These are phyloP conservation scores for Brachycybe producta DNA, from an alignment of 2,888 invertebrate genomes.

Conservation along the genomic window DNA sequence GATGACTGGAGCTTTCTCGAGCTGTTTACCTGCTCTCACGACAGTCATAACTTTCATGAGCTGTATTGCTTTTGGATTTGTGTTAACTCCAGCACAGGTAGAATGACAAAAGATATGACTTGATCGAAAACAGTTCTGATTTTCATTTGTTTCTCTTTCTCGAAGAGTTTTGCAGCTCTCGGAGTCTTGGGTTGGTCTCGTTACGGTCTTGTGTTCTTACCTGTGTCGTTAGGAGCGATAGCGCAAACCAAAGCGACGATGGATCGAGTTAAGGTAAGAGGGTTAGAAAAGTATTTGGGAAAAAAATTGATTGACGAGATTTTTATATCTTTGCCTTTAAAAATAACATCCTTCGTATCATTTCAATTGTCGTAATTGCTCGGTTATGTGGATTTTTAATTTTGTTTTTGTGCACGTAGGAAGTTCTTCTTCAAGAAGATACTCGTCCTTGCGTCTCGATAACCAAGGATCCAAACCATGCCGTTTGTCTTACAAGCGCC, in stretches of 20 bases:
- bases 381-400: conserved; percentile 14
- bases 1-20: conserved; percentile 5
- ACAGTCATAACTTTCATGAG: conserved; percentile 9
- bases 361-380: neutral
- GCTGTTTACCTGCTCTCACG: conserved; percentile 11
- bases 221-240: conserved; percentile 13
- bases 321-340: too few species aligned
- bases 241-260: conserved; percentile 12
- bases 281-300: neutral
- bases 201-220: conserved; percentile 11
- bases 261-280: conserved; percentile 10
- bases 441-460: conserved; percentile 33
- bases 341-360: too few species aligned
- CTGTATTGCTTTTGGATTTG: conserved; percentile 9
- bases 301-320: neutral
- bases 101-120: neutral
- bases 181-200: conserved; percentile 13
- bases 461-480: conserved; percentile 38
- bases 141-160: neutral
- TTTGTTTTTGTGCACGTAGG: conserved; percentile 27
- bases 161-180: conserved; percentile 10
- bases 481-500: conserved; percentile 39
- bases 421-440: conserved; percentile 38
- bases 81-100: conserved; percentile 8
- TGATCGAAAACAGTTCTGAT: neutral